Base-by-base conservation (phyloP, 2,888 invertebrate genomes). In the Microctonus brassicae region DNA sequence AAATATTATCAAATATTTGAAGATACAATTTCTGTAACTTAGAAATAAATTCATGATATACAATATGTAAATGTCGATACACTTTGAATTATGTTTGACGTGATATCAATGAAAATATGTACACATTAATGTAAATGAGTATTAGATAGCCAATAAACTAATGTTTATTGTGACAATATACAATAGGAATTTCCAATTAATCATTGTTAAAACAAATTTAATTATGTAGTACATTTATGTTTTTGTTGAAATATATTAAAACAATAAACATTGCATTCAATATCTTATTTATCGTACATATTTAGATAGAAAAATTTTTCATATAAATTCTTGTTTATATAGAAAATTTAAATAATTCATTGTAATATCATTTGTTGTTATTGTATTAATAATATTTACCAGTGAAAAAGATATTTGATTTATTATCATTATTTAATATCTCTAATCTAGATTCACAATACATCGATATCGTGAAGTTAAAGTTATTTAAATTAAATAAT, bases 241-340 rank as follows among this genome's bases (percentile, higher is more conserved):
- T 79, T 75, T 81, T 84, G 82, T 83, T 83, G 78, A 80, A 78
- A 73, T 77, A 74, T 78, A 79, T 76, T 76, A 78, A 79, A 74
- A 80, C 77, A 83, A 81, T 83, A 83, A 83, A 83, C 76, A 77
- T 75, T 78, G 78, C 67, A 77, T 78, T 78, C 73, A 74, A 76
- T 69, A 73, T 63, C 36, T 42, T 29, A 33, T 39, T 65, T 9
- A 36, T 61, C 36, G 10, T 36, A 11, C 17, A 58, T 33, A 33
- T 20, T 22, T 34, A n/a, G n/a, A n/a, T n/a, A n/a, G n/a, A n/a
- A n/a, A n/a, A n/a, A n/a, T n/a, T n/a, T n/a, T n/a, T n/a, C n/a
- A n/a, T n/a, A n/a, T n/a, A n/a, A n/a, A n/a, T n/a, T n/a, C n/a
- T n/a, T n/a, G n/a, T n/a, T n/a, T n/a, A n/a, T n/a, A n/a, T n/a